A percentile compares a stretch with the other conserved stretches of the same genome.
Evolutionary conservation across 2,888 invertebrate species (phyloP).

Genomic region (Unio delphinus): DNA sequence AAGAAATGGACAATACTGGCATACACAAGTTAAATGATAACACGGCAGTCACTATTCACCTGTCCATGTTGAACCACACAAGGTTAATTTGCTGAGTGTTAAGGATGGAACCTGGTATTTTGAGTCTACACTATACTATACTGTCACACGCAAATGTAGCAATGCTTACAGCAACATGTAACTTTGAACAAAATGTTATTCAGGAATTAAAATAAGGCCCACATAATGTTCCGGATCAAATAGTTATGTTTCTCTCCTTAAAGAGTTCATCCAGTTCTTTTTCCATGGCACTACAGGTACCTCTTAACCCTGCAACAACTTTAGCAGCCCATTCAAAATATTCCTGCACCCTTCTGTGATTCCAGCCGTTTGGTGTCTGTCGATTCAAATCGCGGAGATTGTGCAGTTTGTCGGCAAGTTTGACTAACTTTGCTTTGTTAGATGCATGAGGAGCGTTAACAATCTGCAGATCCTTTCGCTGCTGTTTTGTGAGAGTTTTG

Average conservation of each 20-base stretch:
- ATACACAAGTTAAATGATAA: no score
- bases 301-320: slow-evolving; percentile 79
- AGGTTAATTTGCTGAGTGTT: no score
- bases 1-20: no score
- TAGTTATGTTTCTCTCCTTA: slow-evolving; percentile 32
- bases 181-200: no score
- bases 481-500: slow-evolving; percentile 78
- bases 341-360: slow-evolving; percentile 74
- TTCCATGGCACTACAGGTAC: slow-evolving; percentile 78
- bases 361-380: slow-evolving; percentile 76
- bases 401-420: slow-evolving; percentile 86
- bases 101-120: no score
- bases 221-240: no score
- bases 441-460: slow-evolving; percentile 76
- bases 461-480: slow-evolving; percentile 79
- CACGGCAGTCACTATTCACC: no score
- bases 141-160: no score
- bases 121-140: no score
- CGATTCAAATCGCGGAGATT: slow-evolving; percentile 82
- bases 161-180: no score
- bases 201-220: no score
- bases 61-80: no score
- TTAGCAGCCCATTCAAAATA: slow-evolving; percentile 82
- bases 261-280: slow-evolving; percentile 61
- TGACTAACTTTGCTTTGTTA: slow-evolving; percentile 81